phyloP scores from a whole-genome alignment of 2,113 vertebrate genomes.

The Grus americana region DNA sequence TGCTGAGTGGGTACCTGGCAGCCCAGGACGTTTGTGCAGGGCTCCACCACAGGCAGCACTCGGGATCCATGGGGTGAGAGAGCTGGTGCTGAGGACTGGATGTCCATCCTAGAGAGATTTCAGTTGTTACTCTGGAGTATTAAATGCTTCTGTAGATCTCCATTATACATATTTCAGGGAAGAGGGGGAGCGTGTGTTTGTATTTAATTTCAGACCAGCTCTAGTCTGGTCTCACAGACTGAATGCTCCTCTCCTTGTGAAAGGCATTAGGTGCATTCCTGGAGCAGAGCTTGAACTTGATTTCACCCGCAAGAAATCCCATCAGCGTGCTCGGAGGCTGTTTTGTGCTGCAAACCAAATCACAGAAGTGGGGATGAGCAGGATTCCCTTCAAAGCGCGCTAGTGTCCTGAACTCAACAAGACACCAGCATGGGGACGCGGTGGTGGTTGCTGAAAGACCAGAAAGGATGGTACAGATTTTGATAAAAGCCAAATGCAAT shows the following conservation, averaged over 20 bases:
- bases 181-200: background rate
- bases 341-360: background rate
- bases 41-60: rapidly evolving
- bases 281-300: background rate
- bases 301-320: background rate
- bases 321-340: background rate
- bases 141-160: background rate
- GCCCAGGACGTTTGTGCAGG: background rate
- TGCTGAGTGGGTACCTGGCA: background rate
- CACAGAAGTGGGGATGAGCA: background rate
- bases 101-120: background rate
- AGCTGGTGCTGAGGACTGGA: background rate
- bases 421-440: background rate
- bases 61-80: rapidly evolving
- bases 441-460: background rate
- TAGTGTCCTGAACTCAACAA: rapidly evolving
- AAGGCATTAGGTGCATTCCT: background rate
- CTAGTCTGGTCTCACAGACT: background rate
- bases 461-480: background rate
- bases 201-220: background rate
- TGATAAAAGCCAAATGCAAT: background rate
- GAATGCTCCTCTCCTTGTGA: background rate
- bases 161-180: background rate
- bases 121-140: background rate
- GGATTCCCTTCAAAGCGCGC: rapidly evolving